A percentile compares a stretch with the other conserved stretches of the same genome.
Evolutionary conservation across 2,113 vertebrate species (phyloP).

Genomic region (Vireo altiloquus): DNA sequence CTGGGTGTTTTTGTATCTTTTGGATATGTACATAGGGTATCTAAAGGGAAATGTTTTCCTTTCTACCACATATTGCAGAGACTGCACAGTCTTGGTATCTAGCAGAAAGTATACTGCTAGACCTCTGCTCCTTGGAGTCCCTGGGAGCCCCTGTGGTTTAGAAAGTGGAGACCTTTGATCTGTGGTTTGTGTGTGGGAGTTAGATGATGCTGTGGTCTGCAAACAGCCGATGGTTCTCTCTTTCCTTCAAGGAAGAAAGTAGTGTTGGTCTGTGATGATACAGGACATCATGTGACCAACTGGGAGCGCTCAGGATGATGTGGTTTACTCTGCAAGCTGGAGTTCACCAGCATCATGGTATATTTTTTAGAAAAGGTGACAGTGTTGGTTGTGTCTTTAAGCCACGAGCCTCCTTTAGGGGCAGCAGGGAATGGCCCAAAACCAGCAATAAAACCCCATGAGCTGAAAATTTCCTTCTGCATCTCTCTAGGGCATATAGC

Average conservation of each 20-base stretch:
- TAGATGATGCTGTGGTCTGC: slow-evolving; percentile 34
- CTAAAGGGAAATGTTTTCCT: not conserved
- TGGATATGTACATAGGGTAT: not conserved
- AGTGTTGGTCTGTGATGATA: not conserved
- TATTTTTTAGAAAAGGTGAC: not conserved
- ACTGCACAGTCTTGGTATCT: not conserved
- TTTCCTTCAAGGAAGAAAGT: not conserved
- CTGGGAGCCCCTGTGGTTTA: slow-evolving; percentile 32
- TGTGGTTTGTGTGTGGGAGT: slow-evolving; percentile 52
- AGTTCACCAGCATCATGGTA: not conserved
- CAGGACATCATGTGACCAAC: not conserved
- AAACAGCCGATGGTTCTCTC: not conserved
- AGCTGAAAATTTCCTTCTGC: not conserved
- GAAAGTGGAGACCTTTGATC: slow-evolving; percentile 20
- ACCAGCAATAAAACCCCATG: not conserved
- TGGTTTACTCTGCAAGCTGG: not conserved
- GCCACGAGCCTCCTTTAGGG: not conserved
- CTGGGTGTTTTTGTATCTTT: not conserved
- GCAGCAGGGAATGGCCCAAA: not conserved
- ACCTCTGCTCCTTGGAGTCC: not conserved
- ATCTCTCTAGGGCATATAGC: not conserved
- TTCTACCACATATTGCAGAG: not conserved
- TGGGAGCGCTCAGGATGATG: not conserved
- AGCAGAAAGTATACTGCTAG: not conserved
- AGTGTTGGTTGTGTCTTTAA: not conserved